These are phyloP conservation scores for Gasterosteus nipponicus DNA, from an alignment of 2,113 vertebrate genomes.

Conservation along the genomic window DNA sequence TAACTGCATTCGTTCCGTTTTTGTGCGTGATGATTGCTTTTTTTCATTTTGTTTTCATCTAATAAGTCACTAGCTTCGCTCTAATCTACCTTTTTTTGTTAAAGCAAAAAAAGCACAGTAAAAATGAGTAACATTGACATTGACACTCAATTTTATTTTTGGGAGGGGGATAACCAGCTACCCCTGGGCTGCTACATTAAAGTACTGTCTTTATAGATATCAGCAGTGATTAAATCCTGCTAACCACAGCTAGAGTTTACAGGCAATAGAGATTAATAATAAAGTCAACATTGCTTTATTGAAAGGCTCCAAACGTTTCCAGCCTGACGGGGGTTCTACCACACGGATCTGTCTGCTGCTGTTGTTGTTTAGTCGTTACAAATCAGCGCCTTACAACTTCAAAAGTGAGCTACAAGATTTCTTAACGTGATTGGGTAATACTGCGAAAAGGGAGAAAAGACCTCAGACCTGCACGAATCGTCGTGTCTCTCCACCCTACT, in stretches of 20 bases:
- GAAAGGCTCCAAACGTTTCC: background rate
- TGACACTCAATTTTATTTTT: background rate
- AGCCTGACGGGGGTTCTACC: background rate
- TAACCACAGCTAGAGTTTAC: background rate
- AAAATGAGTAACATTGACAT: background rate
- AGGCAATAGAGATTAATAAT: background rate
- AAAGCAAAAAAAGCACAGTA: background rate
- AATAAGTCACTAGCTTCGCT: too few species aligned
- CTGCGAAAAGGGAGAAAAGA: background rate
- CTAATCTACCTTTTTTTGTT: background rate
- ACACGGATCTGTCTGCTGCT: background rate
- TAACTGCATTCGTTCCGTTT: too few species aligned
- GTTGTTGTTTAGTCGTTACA: slow-evolving; percentile 16
- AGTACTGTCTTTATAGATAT: background rate
- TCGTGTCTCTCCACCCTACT: slow-evolving; percentile 2
- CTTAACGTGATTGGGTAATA: too few species aligned
- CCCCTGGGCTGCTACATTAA: background rate
- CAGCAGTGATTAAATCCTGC: background rate
- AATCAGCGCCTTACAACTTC: slow-evolving; percentile 10
- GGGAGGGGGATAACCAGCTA: background rate
- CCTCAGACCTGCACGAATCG: slow-evolving; percentile 30
- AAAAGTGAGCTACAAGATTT: slow-evolving; percentile 14
- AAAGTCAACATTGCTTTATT: background rate
- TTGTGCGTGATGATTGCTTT: too few species aligned
- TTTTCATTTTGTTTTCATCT: too few species aligned